These are phyloP conservation scores for Halichoeres trimaculatus DNA, from an alignment of 2,113 vertebrate genomes.

Conservation along the genomic window DNA sequence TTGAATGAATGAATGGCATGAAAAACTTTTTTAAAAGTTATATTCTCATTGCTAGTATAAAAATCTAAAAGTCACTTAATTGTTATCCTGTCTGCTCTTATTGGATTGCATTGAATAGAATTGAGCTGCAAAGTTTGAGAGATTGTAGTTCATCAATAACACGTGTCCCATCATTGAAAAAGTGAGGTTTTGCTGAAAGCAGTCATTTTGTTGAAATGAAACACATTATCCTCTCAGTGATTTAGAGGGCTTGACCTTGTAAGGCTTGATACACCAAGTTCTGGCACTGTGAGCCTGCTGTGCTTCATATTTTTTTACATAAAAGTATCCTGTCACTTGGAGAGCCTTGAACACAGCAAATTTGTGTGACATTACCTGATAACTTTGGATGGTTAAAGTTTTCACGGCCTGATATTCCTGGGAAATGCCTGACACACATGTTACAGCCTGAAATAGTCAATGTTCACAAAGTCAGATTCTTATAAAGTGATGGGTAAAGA, in stretches of 20 bases:
- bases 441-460: too few species aligned
- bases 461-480: too few species aligned
- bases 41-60: not conserved
- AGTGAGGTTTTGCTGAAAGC: slow-evolving; percentile 8
- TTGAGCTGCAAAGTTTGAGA: not conserved
- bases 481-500: too few species aligned
- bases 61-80: too few species aligned
- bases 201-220: slow-evolving; percentile 17
- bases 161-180: not conserved
- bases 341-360: not conserved
- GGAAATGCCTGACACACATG: too few species aligned
- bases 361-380: not conserved
- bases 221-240: slow-evolving; percentile 23
- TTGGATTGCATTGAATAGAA: not conserved
- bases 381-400: not conserved
- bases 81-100: too few species aligned
- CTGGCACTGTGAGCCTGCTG: slow-evolving; percentile 25
- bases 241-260: slow-evolving; percentile 32
- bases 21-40: not conserved
- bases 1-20: not conserved
- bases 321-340: slow-evolving; percentile 25
- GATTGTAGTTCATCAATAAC: not conserved
- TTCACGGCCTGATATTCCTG: too few species aligned
- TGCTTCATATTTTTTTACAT: slow-evolving; percentile 14
- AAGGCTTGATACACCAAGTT: slow-evolving; percentile 15